Evolutionary conservation across 2,888 invertebrate genomes (phyloP).

Genomic region (Lasioglossum marginatum): DNA sequence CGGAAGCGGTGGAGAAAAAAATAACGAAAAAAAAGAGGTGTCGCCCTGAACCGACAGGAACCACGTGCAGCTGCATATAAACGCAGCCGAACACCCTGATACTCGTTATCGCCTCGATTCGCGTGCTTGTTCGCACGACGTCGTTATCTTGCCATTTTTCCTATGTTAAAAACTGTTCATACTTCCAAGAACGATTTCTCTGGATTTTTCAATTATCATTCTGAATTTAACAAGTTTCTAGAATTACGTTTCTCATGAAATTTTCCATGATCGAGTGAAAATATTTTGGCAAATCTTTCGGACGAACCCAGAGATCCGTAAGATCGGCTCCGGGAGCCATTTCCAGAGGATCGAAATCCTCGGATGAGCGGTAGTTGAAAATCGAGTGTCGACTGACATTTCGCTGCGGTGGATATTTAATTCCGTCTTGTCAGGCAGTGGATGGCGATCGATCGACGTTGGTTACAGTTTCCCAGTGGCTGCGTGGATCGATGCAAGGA

Average conservation of each 20-base stretch:
- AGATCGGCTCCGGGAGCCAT: not conserved
- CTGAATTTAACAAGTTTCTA: too few species aligned
- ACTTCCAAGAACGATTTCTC: too few species aligned
- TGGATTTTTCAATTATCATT: too few species aligned
- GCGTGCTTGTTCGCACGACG: not conserved
- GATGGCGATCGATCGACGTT: not conserved
- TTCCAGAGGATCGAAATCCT: not conserved
- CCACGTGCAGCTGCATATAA: constrained; percentile 45
- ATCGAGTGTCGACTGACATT: not conserved
- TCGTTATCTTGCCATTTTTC: not conserved
- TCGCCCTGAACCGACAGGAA: constrained; percentile 36
- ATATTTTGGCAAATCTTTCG: too few species aligned
- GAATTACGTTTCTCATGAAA: too few species aligned
- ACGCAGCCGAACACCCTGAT: constrained; percentile 20
- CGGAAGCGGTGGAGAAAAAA: constrained; percentile 23
- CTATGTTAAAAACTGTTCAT: too few species aligned
- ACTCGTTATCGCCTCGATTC: not conserved
- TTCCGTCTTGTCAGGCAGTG: not conserved
- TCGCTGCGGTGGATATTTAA: not conserved
- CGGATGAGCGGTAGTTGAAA: not conserved
- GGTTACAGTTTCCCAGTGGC: not conserved
- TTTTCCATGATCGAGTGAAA: too few species aligned
- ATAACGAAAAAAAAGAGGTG: constrained; percentile 27
- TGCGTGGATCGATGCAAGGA: constrained; percentile 16
- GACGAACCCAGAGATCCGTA: not conserved